These are phyloP conservation scores for Brevimyrus niger DNA, from an alignment of 2,113 vertebrate genomes.

Conservation along the genomic window DNA sequence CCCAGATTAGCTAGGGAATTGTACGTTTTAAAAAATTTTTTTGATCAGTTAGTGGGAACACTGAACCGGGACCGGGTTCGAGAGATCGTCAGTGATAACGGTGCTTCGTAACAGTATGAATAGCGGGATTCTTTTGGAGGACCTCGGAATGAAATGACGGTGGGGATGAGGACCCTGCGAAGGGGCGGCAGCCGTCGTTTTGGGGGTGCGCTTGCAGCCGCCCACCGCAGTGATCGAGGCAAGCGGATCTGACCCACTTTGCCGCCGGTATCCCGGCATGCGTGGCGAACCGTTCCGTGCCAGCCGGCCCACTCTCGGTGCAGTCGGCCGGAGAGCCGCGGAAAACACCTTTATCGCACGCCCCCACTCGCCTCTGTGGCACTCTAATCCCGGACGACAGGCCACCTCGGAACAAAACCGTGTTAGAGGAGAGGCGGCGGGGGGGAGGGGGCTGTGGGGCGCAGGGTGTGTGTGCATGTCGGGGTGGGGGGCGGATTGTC, in stretches of 20 bases:
- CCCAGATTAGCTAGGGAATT: no score
- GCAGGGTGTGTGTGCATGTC: not conserved
- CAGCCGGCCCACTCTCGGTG: conserved; percentile 31
- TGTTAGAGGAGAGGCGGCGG: not conserved
- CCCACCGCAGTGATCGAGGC: conserved; percentile 40
- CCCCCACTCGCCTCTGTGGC: conserved; percentile 14
- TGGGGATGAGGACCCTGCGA: conserved; percentile 28
- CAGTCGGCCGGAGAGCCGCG: conserved; percentile 1
- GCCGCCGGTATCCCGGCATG: conserved; percentile 36
- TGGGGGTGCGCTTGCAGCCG: conserved; percentile 35
- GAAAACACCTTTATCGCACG: conserved; percentile 9
- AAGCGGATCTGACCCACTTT: conserved; percentile 50
- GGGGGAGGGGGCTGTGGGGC: not conserved
- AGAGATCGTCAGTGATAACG: conserved; percentile 19
- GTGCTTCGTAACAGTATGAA: conserved; percentile 23
- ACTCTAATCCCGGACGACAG: not conserved
- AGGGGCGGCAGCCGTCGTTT: conserved; percentile 18
- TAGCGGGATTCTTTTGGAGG: conserved; percentile 49
- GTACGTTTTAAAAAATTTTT: not conserved
- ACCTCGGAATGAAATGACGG: conserved; percentile 29
- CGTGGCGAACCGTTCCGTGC: conserved; percentile 24
- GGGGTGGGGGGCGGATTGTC: not conserved
- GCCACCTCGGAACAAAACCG: not conserved
- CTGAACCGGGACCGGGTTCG: not conserved
- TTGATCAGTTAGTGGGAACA: not conserved